phyloP scores from a whole-genome alignment of 1,140 invertebrate genomes.

The Lucilia cuprina region DNA sequence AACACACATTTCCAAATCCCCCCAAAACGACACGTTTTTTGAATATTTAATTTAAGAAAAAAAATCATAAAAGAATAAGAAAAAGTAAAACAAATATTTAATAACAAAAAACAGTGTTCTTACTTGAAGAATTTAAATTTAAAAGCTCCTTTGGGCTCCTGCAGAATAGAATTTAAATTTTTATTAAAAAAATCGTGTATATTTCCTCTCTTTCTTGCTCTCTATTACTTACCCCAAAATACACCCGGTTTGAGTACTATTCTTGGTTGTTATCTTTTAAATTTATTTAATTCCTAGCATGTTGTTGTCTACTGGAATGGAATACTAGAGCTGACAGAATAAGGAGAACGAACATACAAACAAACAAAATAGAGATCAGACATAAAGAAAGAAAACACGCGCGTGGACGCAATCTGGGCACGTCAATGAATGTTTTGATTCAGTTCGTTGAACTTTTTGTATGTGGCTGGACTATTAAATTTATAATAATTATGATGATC shows the following conservation, averaged over 20 bases:
- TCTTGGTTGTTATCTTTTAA: background rate
- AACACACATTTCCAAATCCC: background rate
- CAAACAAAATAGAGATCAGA: background rate
- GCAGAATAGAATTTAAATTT: background rate
- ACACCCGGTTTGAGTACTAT: too few relatives aligned
- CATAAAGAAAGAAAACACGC: slow-evolving; percentile 17
- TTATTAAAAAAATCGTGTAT: background rate
- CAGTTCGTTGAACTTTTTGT: slow-evolving; percentile 23
- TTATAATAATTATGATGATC: background rate
- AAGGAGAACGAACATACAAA: background rate
- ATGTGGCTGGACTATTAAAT: background rate
- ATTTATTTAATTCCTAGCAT: background rate
- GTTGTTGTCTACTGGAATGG: background rate
- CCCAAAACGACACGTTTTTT: background rate
- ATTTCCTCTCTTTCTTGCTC: background rate
- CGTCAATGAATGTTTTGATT: background rate
- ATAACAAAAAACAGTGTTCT: background rate
- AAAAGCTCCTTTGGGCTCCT: slow-evolving; percentile 11
- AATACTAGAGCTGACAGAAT: background rate
- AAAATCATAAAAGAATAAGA: too few relatives aligned
- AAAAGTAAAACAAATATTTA: background rate
- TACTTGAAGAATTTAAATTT: background rate
- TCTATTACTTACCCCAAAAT: too few relatives aligned
- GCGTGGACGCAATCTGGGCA: slow-evolving; percentile 24
- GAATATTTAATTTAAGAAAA: background rate